Evolutionary conservation across 2,113 vertebrate species (phyloP).

Genomic region (Corythornis cristatus): DNA sequence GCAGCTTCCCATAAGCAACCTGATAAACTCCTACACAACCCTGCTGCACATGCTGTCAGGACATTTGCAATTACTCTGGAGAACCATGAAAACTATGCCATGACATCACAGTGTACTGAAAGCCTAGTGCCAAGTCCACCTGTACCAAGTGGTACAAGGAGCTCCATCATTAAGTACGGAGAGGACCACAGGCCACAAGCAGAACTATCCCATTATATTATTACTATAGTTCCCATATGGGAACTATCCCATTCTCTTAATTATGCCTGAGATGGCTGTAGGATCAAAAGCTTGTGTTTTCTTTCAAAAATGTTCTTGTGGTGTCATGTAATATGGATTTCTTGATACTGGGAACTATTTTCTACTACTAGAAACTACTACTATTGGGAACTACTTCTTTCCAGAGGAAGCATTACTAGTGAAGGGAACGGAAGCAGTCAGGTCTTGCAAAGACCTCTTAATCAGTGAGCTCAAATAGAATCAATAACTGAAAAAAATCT

Average conservation of each 20-base stretch:
- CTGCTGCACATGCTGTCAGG: fast-evolving
- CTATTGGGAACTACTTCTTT: background rate
- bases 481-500: background rate
- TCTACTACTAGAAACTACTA: too few species aligned
- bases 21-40: background rate
- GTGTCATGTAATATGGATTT: background rate
- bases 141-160: background rate
- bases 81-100: background rate
- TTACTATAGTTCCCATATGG: too few species aligned
- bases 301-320: background rate
- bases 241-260: background rate
- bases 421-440: background rate
- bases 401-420: background rate
- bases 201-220: background rate
- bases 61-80: background rate
- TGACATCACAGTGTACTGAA: background rate
- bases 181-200: background rate
- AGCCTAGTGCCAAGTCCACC: background rate
- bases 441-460: background rate
- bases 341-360: background rate
- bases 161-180: fast-evolving
- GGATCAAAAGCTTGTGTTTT: background rate
- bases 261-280: fast-evolving
- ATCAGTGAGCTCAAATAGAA: background rate
- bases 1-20: background rate